Evolutionary conservation across 2,113 vertebrate species (phyloP).

Genomic region (Geococcyx californianus): DNA sequence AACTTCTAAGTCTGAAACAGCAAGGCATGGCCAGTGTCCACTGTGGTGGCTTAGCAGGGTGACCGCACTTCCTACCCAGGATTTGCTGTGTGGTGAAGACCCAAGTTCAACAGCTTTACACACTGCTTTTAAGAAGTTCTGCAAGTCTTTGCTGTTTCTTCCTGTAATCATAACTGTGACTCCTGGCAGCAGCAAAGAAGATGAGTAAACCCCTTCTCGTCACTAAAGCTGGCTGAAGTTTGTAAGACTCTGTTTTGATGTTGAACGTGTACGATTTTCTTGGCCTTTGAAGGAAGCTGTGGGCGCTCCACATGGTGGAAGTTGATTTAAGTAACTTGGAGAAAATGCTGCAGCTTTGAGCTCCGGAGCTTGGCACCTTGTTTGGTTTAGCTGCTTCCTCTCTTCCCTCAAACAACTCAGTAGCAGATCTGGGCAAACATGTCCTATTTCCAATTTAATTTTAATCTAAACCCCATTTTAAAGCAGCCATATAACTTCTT

Average conservation of each 20-base stretch:
- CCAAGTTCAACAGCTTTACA: rapidly evolving
- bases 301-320: background rate
- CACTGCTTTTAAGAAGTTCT: background rate
- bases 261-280: background rate
- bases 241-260: background rate
- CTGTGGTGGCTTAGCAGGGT: background rate
- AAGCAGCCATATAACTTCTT: background rate
- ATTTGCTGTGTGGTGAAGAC: rapidly evolving
- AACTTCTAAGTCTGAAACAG: background rate
- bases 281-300: slow-evolving; percentile 29
- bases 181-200: background rate
- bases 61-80: background rate
- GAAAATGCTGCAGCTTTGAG: background rate
- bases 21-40: too few species aligned
- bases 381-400: background rate
- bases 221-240: background rate
- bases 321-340: background rate
- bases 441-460: slow-evolving; percentile 2
- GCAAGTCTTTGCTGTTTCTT: background rate
- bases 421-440: background rate
- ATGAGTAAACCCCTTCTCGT: slow-evolving; percentile 14
- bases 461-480: background rate
- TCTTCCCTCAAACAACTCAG: background rate
- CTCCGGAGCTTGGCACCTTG: slow-evolving; percentile 1
- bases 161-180: background rate